phyloP scores from a whole-genome alignment of 2,797 vertebrate species.

The Pseudomugil tenellus region DNA sequence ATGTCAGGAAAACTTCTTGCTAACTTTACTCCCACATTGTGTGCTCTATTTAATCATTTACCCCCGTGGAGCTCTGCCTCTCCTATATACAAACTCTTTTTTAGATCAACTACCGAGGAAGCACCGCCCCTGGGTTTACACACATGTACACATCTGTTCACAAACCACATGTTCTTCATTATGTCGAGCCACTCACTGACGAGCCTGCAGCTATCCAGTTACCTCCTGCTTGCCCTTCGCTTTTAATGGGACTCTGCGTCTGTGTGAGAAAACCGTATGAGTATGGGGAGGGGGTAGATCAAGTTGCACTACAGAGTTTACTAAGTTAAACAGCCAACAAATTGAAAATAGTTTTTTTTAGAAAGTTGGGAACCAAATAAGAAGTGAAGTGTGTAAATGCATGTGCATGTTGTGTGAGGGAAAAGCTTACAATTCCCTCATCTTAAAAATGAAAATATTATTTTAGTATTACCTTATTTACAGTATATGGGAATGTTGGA shows the following conservation, averaged over 20 bases:
- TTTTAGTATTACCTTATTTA: background rate
- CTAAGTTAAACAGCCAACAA: slow-evolving; percentile 32
- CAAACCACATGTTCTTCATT: slow-evolving; percentile 74
- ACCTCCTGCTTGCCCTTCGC: slow-evolving; percentile 27
- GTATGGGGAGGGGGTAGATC: slow-evolving; percentile 15
- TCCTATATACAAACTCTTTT: slow-evolving; percentile 50
- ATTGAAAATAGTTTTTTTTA: slow-evolving; percentile 21
- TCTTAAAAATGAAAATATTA: too few species aligned
- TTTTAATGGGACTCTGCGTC: slow-evolving; percentile 49
- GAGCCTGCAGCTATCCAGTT: slow-evolving; percentile 60
- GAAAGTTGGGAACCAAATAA: background rate
- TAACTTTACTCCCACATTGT: slow-evolving; percentile 55
- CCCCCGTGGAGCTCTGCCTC: slow-evolving; percentile 28
- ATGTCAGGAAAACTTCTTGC: slow-evolving; percentile 42
- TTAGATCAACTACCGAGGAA: slow-evolving; percentile 49
- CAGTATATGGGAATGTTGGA: too few species aligned
- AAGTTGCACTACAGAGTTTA: slow-evolving; percentile 29
- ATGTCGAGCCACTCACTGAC: slow-evolving; percentile 47
- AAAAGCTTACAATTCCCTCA: background rate
- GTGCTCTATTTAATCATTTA: slow-evolving; percentile 55
- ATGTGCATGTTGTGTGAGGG: background rate
- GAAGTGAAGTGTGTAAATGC: background rate
- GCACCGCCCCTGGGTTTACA: slow-evolving; percentile 27
- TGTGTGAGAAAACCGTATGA: slow-evolving; percentile 1
- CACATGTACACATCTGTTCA: slow-evolving; percentile 35